Evolutionary conservation across 2,797 vertebrate genomes (phyloP), one percentile per base, ranked within the genome.

Genomic region (Epinephelus coioides): DNA sequence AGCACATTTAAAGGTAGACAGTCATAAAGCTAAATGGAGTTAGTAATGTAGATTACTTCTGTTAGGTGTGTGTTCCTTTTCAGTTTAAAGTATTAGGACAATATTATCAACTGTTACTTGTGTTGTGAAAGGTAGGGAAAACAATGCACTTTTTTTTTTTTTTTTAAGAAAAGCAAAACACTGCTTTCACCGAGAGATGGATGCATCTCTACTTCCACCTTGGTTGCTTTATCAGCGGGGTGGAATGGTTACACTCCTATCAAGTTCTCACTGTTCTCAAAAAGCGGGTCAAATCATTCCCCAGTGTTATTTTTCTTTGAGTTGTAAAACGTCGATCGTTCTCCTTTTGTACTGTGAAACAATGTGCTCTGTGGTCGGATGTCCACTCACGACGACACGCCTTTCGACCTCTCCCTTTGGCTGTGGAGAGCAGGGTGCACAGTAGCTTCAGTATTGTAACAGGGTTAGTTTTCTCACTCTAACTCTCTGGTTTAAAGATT

Each of bases 331-430:
- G 49, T 77, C 65, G 38, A 43, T 46, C 51, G 2, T 72, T 34
- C 55, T 88, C 71, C 18, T 78, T 84, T 84, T 85, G 54, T 88
- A 84, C 72, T 86, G 79, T 91, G 82, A 88, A 88, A 72, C 43
- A 2, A 27, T 54, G 85, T 62, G 65, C 50, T 71, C 72, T 63
- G 75, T 62, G 83, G 72, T 68, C 38, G 34, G 86, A 85, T 40
- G 64, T 84, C 76, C 70, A 73, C 72, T 73, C 18, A 44, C 77
- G 73, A 81, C 23, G 21, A 63, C 69, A 21, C 30, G 59, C 70
- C 82, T 86, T 84, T 70, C 17, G 3, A 47, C 34, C 55, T 50
- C 50, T 54, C 19, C 61, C 49, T 46, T 44, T 11, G 1, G 18
- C 25, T 19, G 25, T 74, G 49, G 82, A 82, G 76, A 80, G 57